A percentile compares a stretch with the other conserved stretches of the same genome.
Conservation (phyloP, 2,888 invertebrate genomes). For the Leptopterna dolabrata region DNA sequence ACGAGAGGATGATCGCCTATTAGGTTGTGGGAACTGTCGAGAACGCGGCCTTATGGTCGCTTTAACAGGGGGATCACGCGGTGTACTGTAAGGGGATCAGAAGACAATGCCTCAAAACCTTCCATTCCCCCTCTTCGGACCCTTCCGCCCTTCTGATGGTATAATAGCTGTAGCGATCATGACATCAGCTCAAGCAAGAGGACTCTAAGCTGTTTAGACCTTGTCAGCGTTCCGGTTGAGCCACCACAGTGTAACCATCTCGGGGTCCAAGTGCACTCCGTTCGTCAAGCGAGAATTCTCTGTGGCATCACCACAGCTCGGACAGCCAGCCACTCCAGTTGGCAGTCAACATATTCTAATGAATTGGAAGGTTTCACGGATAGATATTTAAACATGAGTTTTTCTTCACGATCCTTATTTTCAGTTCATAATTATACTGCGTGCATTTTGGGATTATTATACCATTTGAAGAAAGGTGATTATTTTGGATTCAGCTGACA, state of each 20-base stretch:
- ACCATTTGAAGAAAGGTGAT: too few relatives aligned
- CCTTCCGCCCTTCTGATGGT: neutral
- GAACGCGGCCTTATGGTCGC: neutral
- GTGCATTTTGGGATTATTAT: too few relatives aligned
- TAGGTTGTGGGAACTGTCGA: slow-evolving; percentile 16
- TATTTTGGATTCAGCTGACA: too few relatives aligned
- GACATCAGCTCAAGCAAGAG: slow-evolving; percentile 19
- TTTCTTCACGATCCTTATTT: too few relatives aligned
- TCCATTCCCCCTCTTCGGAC: neutral
- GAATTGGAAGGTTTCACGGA: too few relatives aligned
- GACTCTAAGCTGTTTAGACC: neutral
- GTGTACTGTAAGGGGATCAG: neutral
- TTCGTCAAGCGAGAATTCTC: neutral
- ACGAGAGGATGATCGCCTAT: neutral
- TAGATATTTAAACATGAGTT: too few relatives aligned
- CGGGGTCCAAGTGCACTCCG: neutral
- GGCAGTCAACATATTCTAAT: too few relatives aligned
- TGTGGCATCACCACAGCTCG: too few relatives aligned
- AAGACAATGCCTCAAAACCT: slow-evolving; percentile 24
- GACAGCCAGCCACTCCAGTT: too few relatives aligned
- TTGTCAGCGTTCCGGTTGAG: neutral
- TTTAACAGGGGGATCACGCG: neutral
- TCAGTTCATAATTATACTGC: too few relatives aligned
- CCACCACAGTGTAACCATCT: neutral
- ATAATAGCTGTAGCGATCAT: slow-evolving; percentile 23